Conservation (phyloP, 2,113 vertebrate genomes). For the Abramis brama region DNA sequence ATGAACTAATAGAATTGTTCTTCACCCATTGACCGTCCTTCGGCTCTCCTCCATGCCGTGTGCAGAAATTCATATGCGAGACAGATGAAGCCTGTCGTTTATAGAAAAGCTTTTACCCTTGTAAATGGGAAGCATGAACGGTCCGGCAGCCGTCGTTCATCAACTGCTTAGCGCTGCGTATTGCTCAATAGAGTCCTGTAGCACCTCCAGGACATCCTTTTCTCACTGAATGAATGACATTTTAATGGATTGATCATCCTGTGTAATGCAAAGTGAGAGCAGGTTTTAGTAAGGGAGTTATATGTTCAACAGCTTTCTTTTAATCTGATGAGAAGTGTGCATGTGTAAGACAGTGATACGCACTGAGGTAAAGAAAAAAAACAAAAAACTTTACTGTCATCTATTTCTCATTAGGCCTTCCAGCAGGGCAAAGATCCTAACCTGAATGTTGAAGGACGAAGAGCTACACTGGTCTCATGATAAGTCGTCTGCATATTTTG, state of each 20-base stretch:
- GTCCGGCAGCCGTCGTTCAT: background rate
- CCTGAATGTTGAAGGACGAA: too few species aligned
- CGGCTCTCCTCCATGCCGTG: background rate
- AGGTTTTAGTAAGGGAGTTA: background rate
- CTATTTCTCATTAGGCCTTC: too few species aligned
- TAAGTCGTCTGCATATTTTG: too few species aligned
- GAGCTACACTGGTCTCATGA: too few species aligned
- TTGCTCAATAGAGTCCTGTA: slow-evolving; percentile 27
- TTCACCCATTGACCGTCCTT: background rate
- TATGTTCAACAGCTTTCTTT: slow-evolving; percentile 10
- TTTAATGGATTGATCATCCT: slow-evolving; percentile 59
- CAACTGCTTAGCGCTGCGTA: background rate
- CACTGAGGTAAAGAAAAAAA: too few species aligned
- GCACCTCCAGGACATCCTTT: slow-evolving; percentile 34
- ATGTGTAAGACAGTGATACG: too few species aligned
- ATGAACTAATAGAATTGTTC: background rate
- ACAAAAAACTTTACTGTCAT: too few species aligned
- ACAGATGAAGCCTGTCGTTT: background rate
- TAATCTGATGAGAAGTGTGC: background rate
- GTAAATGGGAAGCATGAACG: slow-evolving; percentile 25
- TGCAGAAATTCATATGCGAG: background rate
- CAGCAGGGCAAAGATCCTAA: too few species aligned
- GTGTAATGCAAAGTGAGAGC: background rate
- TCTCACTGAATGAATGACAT: slow-evolving; percentile 31
- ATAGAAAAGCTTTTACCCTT: slow-evolving; percentile 3